These are phyloP conservation scores for Pegoplata infirma DNA, from an alignment of 2,888 invertebrate genomes.

Conservation along the genomic window DNA sequence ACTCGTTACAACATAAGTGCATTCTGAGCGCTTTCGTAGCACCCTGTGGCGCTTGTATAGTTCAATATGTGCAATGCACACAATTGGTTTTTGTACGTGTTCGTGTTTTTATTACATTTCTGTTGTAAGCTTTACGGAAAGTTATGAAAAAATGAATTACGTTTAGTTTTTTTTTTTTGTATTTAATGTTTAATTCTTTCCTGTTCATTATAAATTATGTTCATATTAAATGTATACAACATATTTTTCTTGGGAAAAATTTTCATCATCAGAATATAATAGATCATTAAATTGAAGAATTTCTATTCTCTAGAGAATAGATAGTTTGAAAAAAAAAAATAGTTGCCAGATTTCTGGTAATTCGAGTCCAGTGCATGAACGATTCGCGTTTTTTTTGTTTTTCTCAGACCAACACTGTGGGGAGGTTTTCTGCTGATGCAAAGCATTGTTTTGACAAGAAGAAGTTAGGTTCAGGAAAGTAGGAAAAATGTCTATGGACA, in stretches of 20 bases:
- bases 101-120: slow-evolving; percentile 28
- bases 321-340: too few species aligned
- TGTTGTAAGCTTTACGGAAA: slow-evolving; percentile 4
- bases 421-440: too few species aligned
- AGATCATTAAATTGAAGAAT: not conserved
- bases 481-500: too few species aligned
- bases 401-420: too few species aligned
- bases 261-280: slow-evolving; percentile 15
- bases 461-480: too few species aligned
- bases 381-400: too few species aligned
- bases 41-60: slow-evolving; percentile 31
- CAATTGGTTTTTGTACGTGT: slow-evolving; percentile 12
- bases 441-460: too few species aligned
- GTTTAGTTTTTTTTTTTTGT: not conserved
- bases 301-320: too few species aligned
- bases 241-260: slow-evolving; percentile 19
- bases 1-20: too few species aligned
- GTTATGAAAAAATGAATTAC: slow-evolving; percentile 3
- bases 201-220: slow-evolving; percentile 30
- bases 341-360: too few species aligned
- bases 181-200: slow-evolving; percentile 7
- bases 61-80: not conserved
- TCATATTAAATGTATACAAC: slow-evolving; percentile 4
- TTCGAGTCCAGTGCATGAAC: too few species aligned
- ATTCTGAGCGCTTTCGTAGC: not conserved